Evolutionary conservation across 2,888 invertebrate genomes (phyloP), one percentile per base, ranked within the genome.

Genomic region (Ganaspis brasiliensis): DNA sequence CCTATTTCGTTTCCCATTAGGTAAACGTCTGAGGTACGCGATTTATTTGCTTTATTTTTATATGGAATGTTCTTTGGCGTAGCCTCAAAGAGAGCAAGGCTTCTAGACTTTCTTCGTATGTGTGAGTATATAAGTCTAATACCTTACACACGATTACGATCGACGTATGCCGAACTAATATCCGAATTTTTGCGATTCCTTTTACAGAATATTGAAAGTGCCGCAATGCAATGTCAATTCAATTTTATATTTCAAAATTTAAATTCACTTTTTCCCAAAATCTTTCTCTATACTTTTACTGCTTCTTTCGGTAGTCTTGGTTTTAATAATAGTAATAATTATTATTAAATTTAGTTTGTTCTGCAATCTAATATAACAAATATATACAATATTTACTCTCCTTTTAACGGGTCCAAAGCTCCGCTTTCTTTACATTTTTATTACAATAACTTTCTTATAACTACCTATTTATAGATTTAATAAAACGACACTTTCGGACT

Each of bases 1-100:
- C 85, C 87, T 84, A 89, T 89, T 89, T 89, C 88, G 85, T 89
- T 89, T 89, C 86, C 87, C 86, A 88, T 89, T 88, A 89, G 86
- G 84, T 81, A 85, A 89, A 89, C 86, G 86, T 89, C 87, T 88
- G 88, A 87, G 83, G 87, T 86, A 83, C 75, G 79, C 84, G 81
- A 85, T 86, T 87, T 86, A 84, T 87, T 87, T 85, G 82, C 82
- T 85, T 85, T 86, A 87, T 85, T 87, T 85, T 67, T 24, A 67
- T 86, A 85, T 82, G 83, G 84, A 87, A 87, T 83, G 86, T 83
- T 86, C 87, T 87, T 86, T 87, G 88, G 87, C 87, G 85, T 45
- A 24, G 67, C 82, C 85, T 87, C 87, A 87, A 87, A 87, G 87
- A 75, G 52, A 79, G 75, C 55, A 77, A 59, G 57, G 76, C 72